Conservation (phyloP, 2,888 invertebrate genomes). For the Amphipyra berbera region DNA sequence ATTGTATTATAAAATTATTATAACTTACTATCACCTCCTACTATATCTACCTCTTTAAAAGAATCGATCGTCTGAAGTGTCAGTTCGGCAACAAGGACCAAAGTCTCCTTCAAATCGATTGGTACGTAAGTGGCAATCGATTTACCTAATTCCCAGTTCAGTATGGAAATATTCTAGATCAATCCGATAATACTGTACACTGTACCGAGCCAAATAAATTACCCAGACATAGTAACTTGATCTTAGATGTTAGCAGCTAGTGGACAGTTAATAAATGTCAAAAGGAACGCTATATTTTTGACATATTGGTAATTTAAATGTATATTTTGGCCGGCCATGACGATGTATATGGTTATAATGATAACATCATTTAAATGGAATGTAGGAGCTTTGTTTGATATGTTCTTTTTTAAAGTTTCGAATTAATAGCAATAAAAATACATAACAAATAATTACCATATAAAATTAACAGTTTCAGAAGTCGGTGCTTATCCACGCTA, state of each 20-base stretch:
- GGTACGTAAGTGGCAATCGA: constrained; percentile 21
- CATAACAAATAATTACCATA: too few species aligned
- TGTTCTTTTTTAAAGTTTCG: too few species aligned
- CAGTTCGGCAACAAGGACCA: background rate
- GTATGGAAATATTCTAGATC: constrained; percentile 47
- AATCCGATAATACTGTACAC: constrained; percentile 24
- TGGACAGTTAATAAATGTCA: constrained; percentile 50
- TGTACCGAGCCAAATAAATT: constrained; percentile 37
- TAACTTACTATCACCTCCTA: too few species aligned
- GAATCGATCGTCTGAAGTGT: too few species aligned
- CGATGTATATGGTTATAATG: constrained; percentile 11
- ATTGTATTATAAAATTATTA: too few species aligned
- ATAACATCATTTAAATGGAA: constrained; percentile 9
- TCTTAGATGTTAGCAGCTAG: constrained; percentile 30
- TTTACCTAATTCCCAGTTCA: constrained; percentile 28
- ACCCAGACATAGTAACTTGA: constrained; percentile 23
- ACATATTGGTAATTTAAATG: constrained; percentile 44
- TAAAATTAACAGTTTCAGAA: too few species aligned
- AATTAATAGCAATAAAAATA: too few species aligned
- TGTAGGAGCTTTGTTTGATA: background rate
- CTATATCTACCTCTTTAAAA: too few species aligned
- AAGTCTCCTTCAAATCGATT: background rate
- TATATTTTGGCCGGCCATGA: constrained; percentile 11
- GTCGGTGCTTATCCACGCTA: too few species aligned
- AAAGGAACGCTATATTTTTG: constrained; percentile 35